phyloP scores from a whole-genome alignment of 1,140 invertebrate species.

The Drosophila paulistorum region DNA sequence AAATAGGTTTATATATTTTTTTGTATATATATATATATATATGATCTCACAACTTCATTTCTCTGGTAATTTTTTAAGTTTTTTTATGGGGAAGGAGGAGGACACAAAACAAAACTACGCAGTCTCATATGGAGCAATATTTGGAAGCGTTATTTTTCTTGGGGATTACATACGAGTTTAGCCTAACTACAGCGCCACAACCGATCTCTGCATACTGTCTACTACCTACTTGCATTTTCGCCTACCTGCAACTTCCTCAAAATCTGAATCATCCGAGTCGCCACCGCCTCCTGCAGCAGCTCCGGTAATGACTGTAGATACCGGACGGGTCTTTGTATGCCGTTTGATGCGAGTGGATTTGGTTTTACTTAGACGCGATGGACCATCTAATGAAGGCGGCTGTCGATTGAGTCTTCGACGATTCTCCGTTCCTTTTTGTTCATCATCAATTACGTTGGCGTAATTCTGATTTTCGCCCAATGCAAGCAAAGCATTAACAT shows the following conservation, averaged over 20 bases:
- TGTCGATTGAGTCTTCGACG: conserved; percentile 19
- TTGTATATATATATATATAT: conserved; percentile 37
- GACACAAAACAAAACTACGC: conserved; percentile 62
- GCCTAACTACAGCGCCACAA: conserved; percentile 24
- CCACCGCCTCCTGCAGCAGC: conserved; percentile 66
- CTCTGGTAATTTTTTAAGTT: conserved; percentile 28
- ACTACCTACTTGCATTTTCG: conserved; percentile 80
- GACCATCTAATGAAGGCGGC: conserved; percentile 51
- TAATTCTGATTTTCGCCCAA: conserved; percentile 83
- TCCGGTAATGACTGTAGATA: conserved; percentile 56
- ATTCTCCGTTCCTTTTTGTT: conserved; percentile 32
- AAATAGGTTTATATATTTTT: conserved; percentile 45
- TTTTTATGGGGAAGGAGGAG: neutral
- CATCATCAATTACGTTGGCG: conserved; percentile 42
- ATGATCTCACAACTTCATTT: conserved; percentile 32
- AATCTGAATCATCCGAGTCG: conserved; percentile 86
- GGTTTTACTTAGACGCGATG: conserved; percentile 69
- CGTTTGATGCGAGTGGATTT: conserved; percentile 76
- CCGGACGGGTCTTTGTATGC: conserved; percentile 72
- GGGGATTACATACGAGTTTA: conserved; percentile 12
- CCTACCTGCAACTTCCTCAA: conserved; percentile 86
- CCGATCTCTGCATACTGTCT: conserved; percentile 9
- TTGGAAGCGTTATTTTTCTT: conserved; percentile 57
- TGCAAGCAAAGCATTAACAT: conserved; percentile 83
- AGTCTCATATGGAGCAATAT: conserved; percentile 77